phyloP scores from a whole-genome alignment of 2,888 invertebrate species.

The Anthrax anthrax region DNA sequence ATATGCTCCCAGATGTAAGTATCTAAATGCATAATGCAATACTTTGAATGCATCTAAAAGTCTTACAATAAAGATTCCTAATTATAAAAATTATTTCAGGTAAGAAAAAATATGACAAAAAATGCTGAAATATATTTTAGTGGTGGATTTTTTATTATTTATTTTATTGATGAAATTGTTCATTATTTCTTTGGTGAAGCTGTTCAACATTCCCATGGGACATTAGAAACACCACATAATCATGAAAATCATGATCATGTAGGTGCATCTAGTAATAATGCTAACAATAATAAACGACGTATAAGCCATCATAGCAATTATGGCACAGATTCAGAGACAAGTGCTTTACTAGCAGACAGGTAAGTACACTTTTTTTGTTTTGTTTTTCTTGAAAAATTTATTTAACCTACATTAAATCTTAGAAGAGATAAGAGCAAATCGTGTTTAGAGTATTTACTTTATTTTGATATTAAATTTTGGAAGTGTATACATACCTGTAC shows the following conservation, averaged over 20 bases:
- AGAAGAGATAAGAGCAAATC: no score
- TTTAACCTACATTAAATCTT: not conserved
- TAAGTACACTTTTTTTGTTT: not conserved
- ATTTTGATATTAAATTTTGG: no score
- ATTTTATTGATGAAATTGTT: slow-evolving; percentile 56
- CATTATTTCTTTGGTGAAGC: slow-evolving; percentile 47
- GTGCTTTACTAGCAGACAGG: not conserved
- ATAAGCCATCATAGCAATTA: slow-evolving; percentile 14
- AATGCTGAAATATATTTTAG: slow-evolving; percentile 52
- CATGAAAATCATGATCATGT: slow-evolving; percentile 5
- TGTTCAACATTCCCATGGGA: slow-evolving; percentile 18
- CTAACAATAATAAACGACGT: slow-evolving; percentile 3
- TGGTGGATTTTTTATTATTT: slow-evolving; percentile 54
- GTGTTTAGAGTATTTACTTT: no score
- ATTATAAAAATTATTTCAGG: slow-evolving; percentile 16
- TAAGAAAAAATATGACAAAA: slow-evolving; percentile 40
- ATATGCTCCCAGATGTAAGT: slow-evolving; percentile 64
- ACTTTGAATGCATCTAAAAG: no score
- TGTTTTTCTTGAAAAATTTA: no score
- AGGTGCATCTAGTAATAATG: no score
- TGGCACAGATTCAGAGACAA: slow-evolving; percentile 20
- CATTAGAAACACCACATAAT: slow-evolving; percentile 9
- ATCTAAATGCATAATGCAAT: not conserved
- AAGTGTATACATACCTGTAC: no score
- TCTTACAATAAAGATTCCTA: no score